These are phyloP conservation scores for Phaenicophaeus curvirostris DNA, from an alignment of 2,797 vertebrate species.

Conservation along the genomic window DNA sequence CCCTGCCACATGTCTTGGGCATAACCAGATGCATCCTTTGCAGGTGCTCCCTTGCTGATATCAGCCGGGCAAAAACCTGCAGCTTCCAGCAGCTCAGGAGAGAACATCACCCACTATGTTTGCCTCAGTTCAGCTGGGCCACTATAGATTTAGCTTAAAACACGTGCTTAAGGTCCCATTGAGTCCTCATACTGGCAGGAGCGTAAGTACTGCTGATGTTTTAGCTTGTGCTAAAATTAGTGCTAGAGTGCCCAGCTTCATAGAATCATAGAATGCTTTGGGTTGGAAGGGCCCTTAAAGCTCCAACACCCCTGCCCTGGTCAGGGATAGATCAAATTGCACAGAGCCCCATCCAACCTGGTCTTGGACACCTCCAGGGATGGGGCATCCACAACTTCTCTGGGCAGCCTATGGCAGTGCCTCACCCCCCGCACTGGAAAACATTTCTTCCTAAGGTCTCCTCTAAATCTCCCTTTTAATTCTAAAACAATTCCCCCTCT, in stretches of 20 bases:
- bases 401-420: too few species aligned
- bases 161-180: fast-evolving
- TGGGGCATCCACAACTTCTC: too few species aligned
- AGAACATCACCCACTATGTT: fast-evolving
- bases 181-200: fast-evolving
- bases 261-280: too few species aligned
- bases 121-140: not conserved
- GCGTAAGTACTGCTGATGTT: not conserved
- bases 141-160: not conserved
- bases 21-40: not conserved
- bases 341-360: too few species aligned
- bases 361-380: too few species aligned
- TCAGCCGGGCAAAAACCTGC: not conserved
- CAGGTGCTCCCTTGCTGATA: not conserved
- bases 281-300: too few species aligned
- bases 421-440: too few species aligned
- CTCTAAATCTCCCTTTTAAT: too few species aligned
- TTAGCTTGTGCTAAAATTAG: not conserved
- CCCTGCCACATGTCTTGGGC: fast-evolving
- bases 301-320: too few species aligned
- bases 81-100: not conserved
- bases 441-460: too few species aligned
- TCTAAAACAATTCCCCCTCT: too few species aligned
- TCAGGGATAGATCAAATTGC: too few species aligned
- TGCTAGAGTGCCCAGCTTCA: not conserved